A percentile compares a stretch with the other conserved stretches of the same genome.
phyloP scores from a whole-genome alignment of 2,888 invertebrate genomes.

The Acrobasis consociella region DNA sequence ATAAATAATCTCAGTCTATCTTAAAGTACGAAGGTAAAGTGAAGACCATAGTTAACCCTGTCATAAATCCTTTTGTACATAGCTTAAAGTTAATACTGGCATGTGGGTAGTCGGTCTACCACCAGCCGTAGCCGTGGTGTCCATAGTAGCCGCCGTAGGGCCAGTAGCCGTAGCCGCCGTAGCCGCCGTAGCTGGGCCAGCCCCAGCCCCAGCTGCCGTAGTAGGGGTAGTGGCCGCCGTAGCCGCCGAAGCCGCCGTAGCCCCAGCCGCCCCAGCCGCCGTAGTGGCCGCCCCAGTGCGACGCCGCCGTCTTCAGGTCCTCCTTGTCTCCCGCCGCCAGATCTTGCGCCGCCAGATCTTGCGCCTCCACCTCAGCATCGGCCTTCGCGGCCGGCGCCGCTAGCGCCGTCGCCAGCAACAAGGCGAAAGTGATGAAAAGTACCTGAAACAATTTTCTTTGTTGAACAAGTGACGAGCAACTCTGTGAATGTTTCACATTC shows the following conservation, averaged over 20 bases:
- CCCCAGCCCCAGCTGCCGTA: constrained; percentile 42
- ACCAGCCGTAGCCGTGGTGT: constrained; percentile 35
- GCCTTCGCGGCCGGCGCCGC: constrained; percentile 58
- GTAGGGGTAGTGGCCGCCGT: constrained; percentile 41
- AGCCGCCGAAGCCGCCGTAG: constrained; percentile 46
- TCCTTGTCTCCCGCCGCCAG: constrained; percentile 40
- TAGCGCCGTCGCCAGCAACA: constrained; percentile 50
- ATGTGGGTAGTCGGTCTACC: constrained; percentile 38
- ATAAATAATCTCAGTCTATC: constrained; percentile 13
- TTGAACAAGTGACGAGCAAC: background rate
- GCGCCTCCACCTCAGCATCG: constrained; percentile 38
- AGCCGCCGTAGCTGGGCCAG: constrained; percentile 36
- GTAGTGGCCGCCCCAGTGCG: constrained; percentile 51
- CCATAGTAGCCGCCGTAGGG: constrained; percentile 43
- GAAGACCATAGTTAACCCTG: constrained; percentile 10
- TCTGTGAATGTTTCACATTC: too few species aligned
- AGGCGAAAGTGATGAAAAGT: constrained; percentile 46
- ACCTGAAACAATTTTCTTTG: constrained; percentile 47
- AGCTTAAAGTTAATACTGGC: constrained; percentile 45
- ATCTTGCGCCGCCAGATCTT: constrained; percentile 39
- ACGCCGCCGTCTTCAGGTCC: constrained; percentile 67
- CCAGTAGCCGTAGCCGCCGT: constrained; percentile 36
- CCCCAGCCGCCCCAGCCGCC: constrained; percentile 50
- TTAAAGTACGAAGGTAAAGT: background rate
- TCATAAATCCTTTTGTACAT: constrained; percentile 4